A percentile compares a stretch with the other conserved stretches of the same genome.
Conservation (phyloP, 2,797 vertebrate species). For the Hirundo rustica region DNA sequence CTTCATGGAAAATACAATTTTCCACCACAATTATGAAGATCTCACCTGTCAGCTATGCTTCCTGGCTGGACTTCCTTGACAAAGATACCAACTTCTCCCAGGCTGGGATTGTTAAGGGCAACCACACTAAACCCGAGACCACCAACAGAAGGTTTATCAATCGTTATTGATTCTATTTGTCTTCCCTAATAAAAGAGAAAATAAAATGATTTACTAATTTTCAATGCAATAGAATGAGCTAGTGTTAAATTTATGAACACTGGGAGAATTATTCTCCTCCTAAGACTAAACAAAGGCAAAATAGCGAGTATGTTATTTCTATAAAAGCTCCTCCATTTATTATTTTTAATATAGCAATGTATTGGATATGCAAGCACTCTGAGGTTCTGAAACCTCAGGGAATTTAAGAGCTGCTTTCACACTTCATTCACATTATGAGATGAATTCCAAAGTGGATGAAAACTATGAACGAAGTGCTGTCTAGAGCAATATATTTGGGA, state of each 20-base stretch:
- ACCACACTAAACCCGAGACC: constrained; percentile 96
- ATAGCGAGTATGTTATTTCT: constrained; percentile 63
- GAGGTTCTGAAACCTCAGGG: constrained; percentile 54
- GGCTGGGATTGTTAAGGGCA: constrained; percentile 81
- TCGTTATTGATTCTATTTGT: constrained; percentile 82
- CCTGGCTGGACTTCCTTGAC: constrained; percentile 91
- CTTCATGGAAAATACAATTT: not conserved
- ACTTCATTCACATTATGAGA: constrained; percentile 68
- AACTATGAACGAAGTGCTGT: constrained; percentile 57
- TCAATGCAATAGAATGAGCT: not conserved
- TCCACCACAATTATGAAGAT: not conserved
- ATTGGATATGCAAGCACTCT: constrained; percentile 43
- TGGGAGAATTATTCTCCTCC: constrained; percentile 40
- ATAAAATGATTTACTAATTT: constrained; percentile 58
- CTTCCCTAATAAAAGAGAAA: constrained; percentile 80
- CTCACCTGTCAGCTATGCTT: constrained; percentile 90
- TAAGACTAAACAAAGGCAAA: constrained; percentile 63
- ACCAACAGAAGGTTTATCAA: constrained; percentile 85
- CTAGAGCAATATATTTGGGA: constrained; percentile 56
- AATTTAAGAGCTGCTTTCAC: constrained; percentile 68
- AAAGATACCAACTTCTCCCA: constrained; percentile 85
- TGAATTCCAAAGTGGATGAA: constrained; percentile 66
- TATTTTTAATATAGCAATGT: constrained; percentile 62
- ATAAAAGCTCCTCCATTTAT: constrained; percentile 65
- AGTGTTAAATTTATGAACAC: constrained; percentile 35